Conservation (phyloP, 2,797 vertebrate species). For the Bufotes viridis region DNA sequence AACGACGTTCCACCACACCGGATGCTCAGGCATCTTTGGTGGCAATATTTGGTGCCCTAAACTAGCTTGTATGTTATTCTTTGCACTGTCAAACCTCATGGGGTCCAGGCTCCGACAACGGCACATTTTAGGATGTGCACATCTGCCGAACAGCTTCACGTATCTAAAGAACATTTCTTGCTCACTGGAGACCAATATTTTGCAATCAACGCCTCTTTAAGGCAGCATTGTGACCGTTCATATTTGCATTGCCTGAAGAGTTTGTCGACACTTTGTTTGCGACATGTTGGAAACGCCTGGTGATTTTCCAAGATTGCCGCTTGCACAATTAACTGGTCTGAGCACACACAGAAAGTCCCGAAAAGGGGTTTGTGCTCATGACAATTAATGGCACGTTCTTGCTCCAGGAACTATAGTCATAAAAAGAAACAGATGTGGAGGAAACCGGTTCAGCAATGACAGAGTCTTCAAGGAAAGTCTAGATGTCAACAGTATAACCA, state of each 20-base stretch:
- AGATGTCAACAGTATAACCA: no score
- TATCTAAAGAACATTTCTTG: neutral
- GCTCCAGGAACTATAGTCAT: neutral
- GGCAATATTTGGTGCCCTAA: neutral
- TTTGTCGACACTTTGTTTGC: neutral
- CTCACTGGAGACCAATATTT: neutral
- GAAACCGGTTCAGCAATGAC: neutral
- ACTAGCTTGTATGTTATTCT: neutral
- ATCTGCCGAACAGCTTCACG: neutral
- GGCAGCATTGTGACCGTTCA: neutral
- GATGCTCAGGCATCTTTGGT: neutral
- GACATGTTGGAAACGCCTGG: neutral
- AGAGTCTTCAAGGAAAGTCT: neutral
- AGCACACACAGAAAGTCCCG: neutral
- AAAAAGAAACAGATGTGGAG: neutral
- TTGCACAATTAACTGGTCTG: neutral
- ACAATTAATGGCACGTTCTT: neutral
- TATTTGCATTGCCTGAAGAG: slow-evolving; percentile 21
- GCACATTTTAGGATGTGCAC: neutral
- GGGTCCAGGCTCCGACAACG: neutral
- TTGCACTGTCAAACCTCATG: neutral
- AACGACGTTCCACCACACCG: no score
- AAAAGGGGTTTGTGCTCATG: neutral
- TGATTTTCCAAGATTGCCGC: neutral
- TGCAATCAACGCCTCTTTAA: neutral